Evolutionary conservation across 2,113 vertebrate genomes (phyloP).

Genomic region (Numenius arquata): DNA sequence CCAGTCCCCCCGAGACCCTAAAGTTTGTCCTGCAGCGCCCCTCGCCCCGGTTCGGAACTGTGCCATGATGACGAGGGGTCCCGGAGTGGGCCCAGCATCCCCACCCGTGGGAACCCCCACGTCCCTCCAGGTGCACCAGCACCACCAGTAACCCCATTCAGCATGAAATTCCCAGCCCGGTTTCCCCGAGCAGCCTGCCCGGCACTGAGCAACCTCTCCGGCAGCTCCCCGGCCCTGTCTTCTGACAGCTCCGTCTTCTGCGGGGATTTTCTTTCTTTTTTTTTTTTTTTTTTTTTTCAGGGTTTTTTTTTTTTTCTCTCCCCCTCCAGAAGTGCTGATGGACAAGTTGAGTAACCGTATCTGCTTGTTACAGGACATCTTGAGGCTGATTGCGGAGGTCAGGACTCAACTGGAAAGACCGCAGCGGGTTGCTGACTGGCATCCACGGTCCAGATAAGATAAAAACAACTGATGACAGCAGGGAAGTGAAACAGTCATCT

Average conservation of each 20-base stretch:
- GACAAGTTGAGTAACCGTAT: not conserved
- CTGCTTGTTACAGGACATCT: not conserved
- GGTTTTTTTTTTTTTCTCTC: accelerated
- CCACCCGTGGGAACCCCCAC: accelerated
- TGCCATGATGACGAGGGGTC: not conserved
- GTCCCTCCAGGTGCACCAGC: accelerated
- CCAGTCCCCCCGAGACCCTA: too few relatives aligned
- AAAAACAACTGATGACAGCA: constrained; percentile 47
- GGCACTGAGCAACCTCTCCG: accelerated
- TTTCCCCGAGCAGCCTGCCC: not conserved
- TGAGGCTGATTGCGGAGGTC: constrained; percentile 3
- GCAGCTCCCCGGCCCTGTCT: not conserved
- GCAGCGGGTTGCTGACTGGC: constrained; percentile 16
- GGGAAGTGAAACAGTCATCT: constrained; percentile 67
- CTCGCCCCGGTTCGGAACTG: accelerated
- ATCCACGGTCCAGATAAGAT: constrained; percentile 56
- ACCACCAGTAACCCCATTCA: not conserved
- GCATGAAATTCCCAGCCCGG: accelerated
- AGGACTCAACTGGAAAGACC: not conserved
- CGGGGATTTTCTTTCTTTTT: not conserved
- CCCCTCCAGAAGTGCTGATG: not conserved
- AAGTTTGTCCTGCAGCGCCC: not conserved
- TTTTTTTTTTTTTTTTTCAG: not conserved
- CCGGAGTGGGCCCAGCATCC: accelerated
- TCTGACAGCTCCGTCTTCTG: not conserved